phyloP scores from a whole-genome alignment of 2,113 vertebrate species.

The Salvelinus namaycush region DNA sequence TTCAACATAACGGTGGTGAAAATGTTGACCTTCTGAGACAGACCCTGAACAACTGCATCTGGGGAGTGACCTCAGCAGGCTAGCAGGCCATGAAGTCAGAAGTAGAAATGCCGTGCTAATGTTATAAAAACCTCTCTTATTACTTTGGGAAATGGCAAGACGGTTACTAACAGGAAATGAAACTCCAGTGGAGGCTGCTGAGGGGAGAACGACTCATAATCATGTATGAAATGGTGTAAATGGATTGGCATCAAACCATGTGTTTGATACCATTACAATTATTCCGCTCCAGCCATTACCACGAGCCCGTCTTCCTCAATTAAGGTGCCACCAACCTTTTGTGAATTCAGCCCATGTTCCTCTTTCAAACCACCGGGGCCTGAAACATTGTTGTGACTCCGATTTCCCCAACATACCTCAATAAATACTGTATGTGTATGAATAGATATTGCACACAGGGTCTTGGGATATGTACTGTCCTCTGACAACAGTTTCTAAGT shows the following conservation, averaged over 20 bases:
- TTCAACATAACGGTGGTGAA: constrained; percentile 69
- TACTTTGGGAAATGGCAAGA: constrained; percentile 31
- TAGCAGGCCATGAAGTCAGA: background rate
- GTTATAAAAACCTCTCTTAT: background rate
- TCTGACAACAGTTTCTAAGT: no score
- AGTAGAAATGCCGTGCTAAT: background rate
- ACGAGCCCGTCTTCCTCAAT: no score
- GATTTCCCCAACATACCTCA: background rate
- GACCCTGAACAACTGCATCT: constrained; percentile 58
- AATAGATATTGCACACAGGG: no score
- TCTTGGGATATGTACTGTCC: no score
- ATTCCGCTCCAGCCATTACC: no score
- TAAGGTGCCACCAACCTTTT: no score
- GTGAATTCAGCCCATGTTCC: background rate
- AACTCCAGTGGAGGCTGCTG: no score
- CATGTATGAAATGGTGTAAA: no score
- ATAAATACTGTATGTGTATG: no score
- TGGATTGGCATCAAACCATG: no score
- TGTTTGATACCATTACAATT: no score
- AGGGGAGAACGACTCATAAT: no score
- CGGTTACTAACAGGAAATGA: constrained; percentile 22
- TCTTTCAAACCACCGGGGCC: background rate
- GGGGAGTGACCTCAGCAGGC: constrained; percentile 42
- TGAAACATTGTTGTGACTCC: background rate
- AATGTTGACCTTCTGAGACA: constrained; percentile 58